These are phyloP conservation scores for Hirundo rustica DNA, from an alignment of 2,797 vertebrate species.

Conservation along the genomic window DNA sequence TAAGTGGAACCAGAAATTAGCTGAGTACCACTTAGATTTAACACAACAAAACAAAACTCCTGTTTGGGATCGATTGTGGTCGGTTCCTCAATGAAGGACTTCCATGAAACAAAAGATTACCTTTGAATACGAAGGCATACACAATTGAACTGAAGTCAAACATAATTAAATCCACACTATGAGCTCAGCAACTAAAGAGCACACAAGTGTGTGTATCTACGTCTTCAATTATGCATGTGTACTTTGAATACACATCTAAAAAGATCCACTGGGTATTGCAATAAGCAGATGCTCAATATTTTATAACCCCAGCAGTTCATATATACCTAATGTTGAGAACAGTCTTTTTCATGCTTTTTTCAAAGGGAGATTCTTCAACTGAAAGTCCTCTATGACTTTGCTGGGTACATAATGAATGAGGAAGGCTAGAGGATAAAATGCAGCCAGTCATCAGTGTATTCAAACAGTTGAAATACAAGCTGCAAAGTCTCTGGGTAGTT, in stretches of 20 bases:
- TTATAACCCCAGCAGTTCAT: not conserved
- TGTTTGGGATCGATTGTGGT: accelerated
- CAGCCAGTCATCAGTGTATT: not conserved
- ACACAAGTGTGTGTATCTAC: not conserved
- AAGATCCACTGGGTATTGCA: not conserved
- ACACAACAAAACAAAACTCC: not conserved
- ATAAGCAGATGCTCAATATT: constrained; percentile 26
- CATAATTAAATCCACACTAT: not conserved
- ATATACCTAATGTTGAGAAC: not conserved
- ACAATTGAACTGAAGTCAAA: not conserved
- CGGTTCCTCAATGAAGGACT: not conserved
- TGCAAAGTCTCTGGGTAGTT: not conserved
- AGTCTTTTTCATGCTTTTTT: not conserved
- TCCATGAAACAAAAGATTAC: not conserved
- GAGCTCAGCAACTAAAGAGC: not conserved
- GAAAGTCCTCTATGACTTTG: not conserved
- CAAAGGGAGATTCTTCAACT: not conserved
- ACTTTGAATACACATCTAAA: constrained; percentile 14
- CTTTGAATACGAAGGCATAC: not conserved
- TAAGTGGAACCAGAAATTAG: not conserved
- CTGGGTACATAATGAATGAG: not conserved
- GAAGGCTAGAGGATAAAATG: not conserved
- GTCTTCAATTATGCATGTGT: constrained; percentile 18
- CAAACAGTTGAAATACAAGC: not conserved
- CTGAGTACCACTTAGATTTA: not conserved